Percentiles rank a stretch among this genome's conserved stretches.
Conservation (phyloP, 2,113 vertebrate species). For the Struthio camelus region DNA sequence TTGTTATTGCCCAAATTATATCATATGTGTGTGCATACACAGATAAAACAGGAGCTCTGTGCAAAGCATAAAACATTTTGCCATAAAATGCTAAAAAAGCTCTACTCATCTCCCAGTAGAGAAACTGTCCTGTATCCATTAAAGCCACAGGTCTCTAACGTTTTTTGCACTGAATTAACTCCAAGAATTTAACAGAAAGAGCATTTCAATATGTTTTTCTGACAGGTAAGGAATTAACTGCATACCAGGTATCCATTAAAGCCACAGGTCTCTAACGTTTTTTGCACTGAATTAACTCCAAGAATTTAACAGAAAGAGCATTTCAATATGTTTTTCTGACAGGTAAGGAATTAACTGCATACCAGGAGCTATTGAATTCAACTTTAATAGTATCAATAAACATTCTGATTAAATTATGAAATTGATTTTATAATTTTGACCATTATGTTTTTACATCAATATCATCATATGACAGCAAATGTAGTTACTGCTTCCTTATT, state of each 20-base stretch:
- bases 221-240: constrained; percentile 84
- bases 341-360: constrained; percentile 84
- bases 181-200: constrained; percentile 73
- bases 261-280: constrained; percentile 47
- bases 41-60: not conserved
- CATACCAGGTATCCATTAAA: constrained; percentile 75
- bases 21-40: accelerated
- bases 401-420: constrained; percentile 97
- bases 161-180: constrained; percentile 69
- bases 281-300: constrained; percentile 65
- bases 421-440: constrained; percentile 97
- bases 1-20: not conserved
- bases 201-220: constrained; percentile 78
- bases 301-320: constrained; percentile 76
- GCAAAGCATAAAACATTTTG: not conserved
- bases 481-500: constrained; percentile 94
- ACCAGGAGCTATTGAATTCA: constrained; percentile 83
- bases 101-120: not conserved
- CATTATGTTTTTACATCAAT: constrained; percentile 87
- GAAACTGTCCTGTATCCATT: not conserved
- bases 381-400: constrained; percentile 86
- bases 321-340: constrained; percentile 79
- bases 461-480: constrained; percentile 91
- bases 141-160: constrained; percentile 34
- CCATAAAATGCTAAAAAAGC: not conserved